Conservation (phyloP, 1,140 invertebrate genomes). For the Apis dorsata region DNA sequence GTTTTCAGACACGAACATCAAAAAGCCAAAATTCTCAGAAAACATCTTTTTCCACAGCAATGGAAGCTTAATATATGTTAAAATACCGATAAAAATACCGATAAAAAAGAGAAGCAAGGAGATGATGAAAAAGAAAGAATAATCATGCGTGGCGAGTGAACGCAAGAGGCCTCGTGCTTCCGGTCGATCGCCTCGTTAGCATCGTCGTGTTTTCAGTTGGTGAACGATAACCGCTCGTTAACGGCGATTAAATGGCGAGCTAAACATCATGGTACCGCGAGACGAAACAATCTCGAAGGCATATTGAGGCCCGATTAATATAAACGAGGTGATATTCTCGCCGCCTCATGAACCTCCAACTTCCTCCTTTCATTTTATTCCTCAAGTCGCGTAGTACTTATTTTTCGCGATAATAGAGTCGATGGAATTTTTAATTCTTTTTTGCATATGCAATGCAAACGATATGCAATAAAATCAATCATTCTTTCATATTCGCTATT, state of each 20-base stretch:
- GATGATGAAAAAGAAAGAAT: conserved; percentile 32
- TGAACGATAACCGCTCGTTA: conserved; percentile 78
- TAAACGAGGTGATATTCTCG: conserved; percentile 68
- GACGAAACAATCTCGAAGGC: conserved; percentile 76
- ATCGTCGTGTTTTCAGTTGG: conserved; percentile 74
- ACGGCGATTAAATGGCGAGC: conserved; percentile 75
- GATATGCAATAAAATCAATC: no score
- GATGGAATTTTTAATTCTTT: conserved; percentile 49
- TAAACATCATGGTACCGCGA: conserved; percentile 73
- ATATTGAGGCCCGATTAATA: conserved; percentile 72
- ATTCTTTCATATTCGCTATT: no score
- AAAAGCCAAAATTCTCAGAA: no score
- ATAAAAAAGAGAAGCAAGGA: not conserved
- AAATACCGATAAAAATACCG: conserved; percentile 14
- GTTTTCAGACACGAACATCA: no score
- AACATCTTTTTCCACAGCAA: no score
- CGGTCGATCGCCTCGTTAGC: conserved; percentile 73
- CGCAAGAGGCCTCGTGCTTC: conserved; percentile 66
- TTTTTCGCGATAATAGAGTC: conserved; percentile 28
- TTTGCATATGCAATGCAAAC: no score
- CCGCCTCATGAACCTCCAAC: conserved; percentile 36
- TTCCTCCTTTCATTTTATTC: conserved; percentile 43
- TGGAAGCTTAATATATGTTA: not conserved
- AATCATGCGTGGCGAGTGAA: conserved; percentile 46
- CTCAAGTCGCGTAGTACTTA: conserved; percentile 24